Base-by-base conservation (phyloP, 64 coral and sea anemone genomes). In the Montipora sp. region DNA sequence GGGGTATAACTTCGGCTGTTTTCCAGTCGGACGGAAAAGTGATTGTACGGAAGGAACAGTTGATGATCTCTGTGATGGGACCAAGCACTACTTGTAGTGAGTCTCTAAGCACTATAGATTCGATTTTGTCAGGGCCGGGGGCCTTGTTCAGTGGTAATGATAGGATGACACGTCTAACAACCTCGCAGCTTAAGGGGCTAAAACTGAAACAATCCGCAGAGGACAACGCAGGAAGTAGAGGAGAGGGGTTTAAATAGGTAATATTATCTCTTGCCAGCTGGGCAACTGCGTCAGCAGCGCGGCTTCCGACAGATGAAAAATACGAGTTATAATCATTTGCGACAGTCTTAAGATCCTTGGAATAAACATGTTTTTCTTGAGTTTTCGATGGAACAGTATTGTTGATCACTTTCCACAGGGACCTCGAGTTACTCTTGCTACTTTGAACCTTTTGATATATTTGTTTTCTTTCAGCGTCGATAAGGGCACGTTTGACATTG, bases 261-360 rank as follows among this genome's bases (percentile, higher is more conserved):
- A 63, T 63, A 16, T 63, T 63, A 63, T 75, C 90, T 85, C 69
- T 82, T 50, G 89, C 47, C 46, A 83, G 60, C 60, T 63, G 89
- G 23, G 77, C 61, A 74, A 80, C 78, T 8, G n/a, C 66, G 22
- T 91, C 47, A 59, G 89, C 65, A 27, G 89, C 27, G 24, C 67
- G 65, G 44, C 79, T 51, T 73, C 78, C 63, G 20, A 82, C 89
- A 13, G 89, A 90, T 81, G 47, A 90, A 18, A 90, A 90, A 90
- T 24, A 75, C 70, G 23, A 12, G 78, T 91, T 91, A 3, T 83
- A 63, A 63, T 63, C 60, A 12, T 63, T 79, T 22, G 80, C 80
- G 20, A 83, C 80, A 19, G 7, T 59, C 80, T 63, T 63, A 12
- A 12, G 60, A 63, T 63, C 60, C 14, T 63, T 63, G 9, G 60